A percentile compares a stretch with the other conserved stretches of the same genome.
These are phyloP conservation scores for Periophthalmodon schlosseri DNA, from an alignment of 2,113 vertebrate species.

Conservation along the genomic window DNA sequence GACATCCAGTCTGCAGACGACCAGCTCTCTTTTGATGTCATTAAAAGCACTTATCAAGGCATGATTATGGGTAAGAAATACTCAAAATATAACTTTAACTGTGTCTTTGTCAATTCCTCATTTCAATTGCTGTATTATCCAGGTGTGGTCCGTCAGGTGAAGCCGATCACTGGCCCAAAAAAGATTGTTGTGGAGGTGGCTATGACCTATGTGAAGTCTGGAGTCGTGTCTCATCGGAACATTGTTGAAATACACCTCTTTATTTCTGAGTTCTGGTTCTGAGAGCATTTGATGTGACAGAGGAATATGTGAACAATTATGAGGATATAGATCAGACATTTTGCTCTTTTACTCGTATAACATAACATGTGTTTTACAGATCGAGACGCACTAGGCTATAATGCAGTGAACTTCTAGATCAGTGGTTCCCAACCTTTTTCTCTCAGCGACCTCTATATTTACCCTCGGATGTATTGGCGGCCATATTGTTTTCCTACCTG, in stretches of 20 bases:
- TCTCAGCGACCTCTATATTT: no score
- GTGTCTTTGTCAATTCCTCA: neutral
- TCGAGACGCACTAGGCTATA: no score
- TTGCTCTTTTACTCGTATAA: neutral
- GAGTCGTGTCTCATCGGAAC: conserved; percentile 82
- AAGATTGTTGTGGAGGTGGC: conserved; percentile 80
- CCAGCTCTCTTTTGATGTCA: conserved; percentile 46
- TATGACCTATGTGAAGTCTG: conserved; percentile 83
- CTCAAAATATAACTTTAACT: neutral
- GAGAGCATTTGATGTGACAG: conserved; percentile 40
- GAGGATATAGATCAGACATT: neutral
- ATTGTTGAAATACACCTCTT: conserved; percentile 83
- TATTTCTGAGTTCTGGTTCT: conserved; percentile 88
- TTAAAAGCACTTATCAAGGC: conserved; percentile 32
- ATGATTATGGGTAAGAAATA: conserved; percentile 55
- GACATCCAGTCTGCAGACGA: conserved; percentile 41
- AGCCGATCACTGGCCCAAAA: conserved; percentile 81
- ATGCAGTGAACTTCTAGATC: no score
- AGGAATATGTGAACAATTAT: neutral
- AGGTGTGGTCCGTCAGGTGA: conserved; percentile 88
- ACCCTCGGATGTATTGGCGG: no score
- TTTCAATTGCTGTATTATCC: neutral
- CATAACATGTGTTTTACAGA: neutral
- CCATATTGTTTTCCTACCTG: no score
- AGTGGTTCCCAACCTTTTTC: no score